phyloP scores from a whole-genome alignment of 1,140 invertebrate species.

The Triops longicaudatus region DNA sequence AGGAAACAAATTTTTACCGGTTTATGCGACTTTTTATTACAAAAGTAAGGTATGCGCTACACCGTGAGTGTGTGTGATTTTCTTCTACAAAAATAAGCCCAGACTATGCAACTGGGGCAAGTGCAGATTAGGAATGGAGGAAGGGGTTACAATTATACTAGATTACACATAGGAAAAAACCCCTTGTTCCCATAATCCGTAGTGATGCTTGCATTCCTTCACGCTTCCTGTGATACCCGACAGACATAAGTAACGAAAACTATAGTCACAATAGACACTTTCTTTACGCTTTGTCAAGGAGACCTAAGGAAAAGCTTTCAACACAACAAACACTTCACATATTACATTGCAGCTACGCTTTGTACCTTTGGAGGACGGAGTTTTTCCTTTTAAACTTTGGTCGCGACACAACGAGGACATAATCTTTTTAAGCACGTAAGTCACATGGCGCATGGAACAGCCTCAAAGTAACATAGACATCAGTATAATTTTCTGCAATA shows the following conservation, averaged over 20 bases:
- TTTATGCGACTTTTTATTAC: neutral
- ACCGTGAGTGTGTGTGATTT: neutral
- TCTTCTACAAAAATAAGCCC: neutral
- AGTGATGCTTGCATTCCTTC: slow-evolving; percentile 1
- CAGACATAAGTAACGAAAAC: neutral
- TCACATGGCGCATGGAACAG: neutral
- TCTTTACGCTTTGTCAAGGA: too few species aligned
- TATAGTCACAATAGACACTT: neutral
- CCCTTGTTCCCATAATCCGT: slow-evolving; percentile 3
- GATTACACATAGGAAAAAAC: neutral
- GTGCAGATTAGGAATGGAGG: slow-evolving; percentile 6
- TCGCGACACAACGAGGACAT: neutral
- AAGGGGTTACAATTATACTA: neutral
- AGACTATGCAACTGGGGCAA: neutral
- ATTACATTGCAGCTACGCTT: neutral
- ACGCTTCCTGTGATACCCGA: neutral
- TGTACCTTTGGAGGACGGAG: slow-evolving; percentile 5
- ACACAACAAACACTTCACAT: neutral
- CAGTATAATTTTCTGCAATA: neutral
- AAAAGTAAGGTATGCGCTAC: slow-evolving; percentile 1
- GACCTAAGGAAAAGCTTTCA: neutral
- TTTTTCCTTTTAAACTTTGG: neutral
- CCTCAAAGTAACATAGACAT: neutral
- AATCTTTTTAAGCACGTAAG: neutral
- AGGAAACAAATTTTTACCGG: neutral